Percentiles rank a stretch among this genome's conserved stretches.
Conservation (phyloP, 2,113 vertebrate genomes). For the Menidia beryllina region DNA sequence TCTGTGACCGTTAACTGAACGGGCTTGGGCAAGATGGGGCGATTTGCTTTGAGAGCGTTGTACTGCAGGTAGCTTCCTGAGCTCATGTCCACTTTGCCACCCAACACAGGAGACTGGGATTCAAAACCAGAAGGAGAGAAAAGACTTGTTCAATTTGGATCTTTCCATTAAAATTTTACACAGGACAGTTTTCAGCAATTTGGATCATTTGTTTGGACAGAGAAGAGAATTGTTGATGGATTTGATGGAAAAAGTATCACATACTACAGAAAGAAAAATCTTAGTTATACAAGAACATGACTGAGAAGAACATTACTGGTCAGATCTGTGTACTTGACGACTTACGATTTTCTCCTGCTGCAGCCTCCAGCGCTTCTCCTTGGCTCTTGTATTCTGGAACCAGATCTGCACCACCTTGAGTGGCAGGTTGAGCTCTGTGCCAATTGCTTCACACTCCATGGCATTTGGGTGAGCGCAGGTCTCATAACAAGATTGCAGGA, state of each 20-base stretch:
- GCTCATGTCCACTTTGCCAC: slow-evolving; percentile 79
- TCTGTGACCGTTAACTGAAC: slow-evolving; percentile 79
- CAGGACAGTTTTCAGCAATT: too few species aligned
- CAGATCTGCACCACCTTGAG: slow-evolving; percentile 94
- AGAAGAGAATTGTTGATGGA: too few species aligned
- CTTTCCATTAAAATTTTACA: too few species aligned
- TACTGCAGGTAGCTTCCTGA: slow-evolving; percentile 84
- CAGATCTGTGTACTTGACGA: not conserved
- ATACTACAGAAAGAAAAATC: too few species aligned
- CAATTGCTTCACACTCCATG: slow-evolving; percentile 90
- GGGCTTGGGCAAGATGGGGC: slow-evolving; percentile 85
- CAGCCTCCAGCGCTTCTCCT: slow-evolving; percentile 91
- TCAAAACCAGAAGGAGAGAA: slow-evolving; percentile 3
- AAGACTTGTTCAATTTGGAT: too few species aligned
- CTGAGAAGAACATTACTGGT: not conserved
- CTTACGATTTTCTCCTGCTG: slow-evolving; percentile 86
- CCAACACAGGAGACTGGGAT: slow-evolving; percentile 71
- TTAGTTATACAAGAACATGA: not conserved
- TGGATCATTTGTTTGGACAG: too few species aligned
- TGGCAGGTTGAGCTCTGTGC: slow-evolving; percentile 88
- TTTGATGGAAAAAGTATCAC: too few species aligned
- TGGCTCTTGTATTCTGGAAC: slow-evolving; percentile 94
- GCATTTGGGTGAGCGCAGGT: slow-evolving; percentile 92
- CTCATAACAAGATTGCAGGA: slow-evolving; percentile 91
- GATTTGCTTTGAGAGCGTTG: slow-evolving; percentile 84